These are phyloP conservation scores for Anagyrus pseudococci DNA, from an alignment of 2,888 invertebrate genomes.

Conservation along the genomic window DNA sequence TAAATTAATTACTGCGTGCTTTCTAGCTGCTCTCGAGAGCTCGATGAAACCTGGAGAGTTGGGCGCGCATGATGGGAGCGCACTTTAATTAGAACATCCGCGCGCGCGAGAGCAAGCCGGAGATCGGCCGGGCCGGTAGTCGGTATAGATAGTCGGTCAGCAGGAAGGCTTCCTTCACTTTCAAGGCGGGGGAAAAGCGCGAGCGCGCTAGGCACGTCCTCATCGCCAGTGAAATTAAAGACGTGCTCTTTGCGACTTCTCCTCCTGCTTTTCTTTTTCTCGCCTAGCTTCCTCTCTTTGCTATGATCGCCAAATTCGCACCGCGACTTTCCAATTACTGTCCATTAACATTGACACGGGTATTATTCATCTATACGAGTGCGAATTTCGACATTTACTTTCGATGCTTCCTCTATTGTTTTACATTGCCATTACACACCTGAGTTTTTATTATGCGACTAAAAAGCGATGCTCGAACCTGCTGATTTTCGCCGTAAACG, in stretches of 20 bases:
- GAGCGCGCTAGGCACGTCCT: neutral
- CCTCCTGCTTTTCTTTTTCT: too few species aligned
- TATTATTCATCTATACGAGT: too few species aligned
- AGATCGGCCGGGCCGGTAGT: neutral
- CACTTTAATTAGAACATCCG: too few species aligned
- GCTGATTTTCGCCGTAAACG: too few species aligned
- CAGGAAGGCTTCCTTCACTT: neutral
- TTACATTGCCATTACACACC: too few species aligned
- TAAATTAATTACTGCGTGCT: slow-evolving; percentile 35
- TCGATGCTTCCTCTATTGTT: too few species aligned
- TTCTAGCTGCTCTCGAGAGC: slow-evolving; percentile 31
- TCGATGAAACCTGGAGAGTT: slow-evolving; percentile 21
- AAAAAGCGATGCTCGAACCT: neutral
- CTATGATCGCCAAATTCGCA: slow-evolving; percentile 21
- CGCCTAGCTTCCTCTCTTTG: neutral
- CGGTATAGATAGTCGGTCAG: neutral
- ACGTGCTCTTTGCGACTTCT: slow-evolving; percentile 6
- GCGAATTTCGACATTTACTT: slow-evolving; percentile 7
- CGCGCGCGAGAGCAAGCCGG: slow-evolving; percentile 1
- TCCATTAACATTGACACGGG: too few species aligned
- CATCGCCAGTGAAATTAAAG: slow-evolving; percentile 16
- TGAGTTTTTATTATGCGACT: neutral
- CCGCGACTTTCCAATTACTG: slow-evolving; percentile 23
- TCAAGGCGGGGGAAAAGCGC: too few species aligned
- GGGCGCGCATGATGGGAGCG: slow-evolving; percentile 14